These are phyloP conservation scores for Rhaphigaster nebulosa DNA, from an alignment of 2,888 invertebrate species.

Conservation along the genomic window DNA sequence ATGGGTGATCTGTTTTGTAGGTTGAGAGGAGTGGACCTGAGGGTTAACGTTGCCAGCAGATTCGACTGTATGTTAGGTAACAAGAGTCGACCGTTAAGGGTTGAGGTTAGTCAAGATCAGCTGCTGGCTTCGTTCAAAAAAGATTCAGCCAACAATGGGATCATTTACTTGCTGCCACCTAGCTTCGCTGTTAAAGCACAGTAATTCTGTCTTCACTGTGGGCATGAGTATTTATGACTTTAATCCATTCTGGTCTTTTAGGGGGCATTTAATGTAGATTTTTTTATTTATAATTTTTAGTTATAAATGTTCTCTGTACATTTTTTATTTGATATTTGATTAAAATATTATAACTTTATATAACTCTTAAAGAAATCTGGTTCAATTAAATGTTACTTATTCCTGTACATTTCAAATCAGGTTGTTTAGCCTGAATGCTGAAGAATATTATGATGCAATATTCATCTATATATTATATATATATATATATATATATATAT, in stretches of 20 bases:
- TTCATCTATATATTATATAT: not conserved
- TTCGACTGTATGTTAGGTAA: constrained; percentile 89
- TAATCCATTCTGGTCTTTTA: constrained; percentile 20
- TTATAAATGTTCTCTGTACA: not conserved
- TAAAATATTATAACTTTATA: not conserved
- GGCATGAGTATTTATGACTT: not conserved
- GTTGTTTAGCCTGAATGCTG: not conserved
- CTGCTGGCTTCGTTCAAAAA: constrained; percentile 71
- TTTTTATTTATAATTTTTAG: not conserved
- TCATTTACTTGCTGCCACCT: constrained; percentile 72
- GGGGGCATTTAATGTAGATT: not conserved
- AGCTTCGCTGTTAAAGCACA: constrained; percentile 62
- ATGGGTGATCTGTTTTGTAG: no score
- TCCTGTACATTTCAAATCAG: not conserved
- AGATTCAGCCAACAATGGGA: constrained; percentile 69
- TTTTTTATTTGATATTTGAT: not conserved
- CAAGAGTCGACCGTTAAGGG: constrained; percentile 76
- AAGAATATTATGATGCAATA: not conserved
- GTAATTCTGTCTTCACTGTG: not conserved
- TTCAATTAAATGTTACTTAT: not conserved
- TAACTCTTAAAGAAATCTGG: not conserved
- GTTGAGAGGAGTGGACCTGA: constrained; percentile 75
- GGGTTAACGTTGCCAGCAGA: constrained; percentile 79
- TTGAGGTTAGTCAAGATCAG: constrained; percentile 74
- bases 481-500: no score